phyloP scores from a whole-genome alignment of 2,113 vertebrate species.

The Tragelaphus buxtoni region DNA sequence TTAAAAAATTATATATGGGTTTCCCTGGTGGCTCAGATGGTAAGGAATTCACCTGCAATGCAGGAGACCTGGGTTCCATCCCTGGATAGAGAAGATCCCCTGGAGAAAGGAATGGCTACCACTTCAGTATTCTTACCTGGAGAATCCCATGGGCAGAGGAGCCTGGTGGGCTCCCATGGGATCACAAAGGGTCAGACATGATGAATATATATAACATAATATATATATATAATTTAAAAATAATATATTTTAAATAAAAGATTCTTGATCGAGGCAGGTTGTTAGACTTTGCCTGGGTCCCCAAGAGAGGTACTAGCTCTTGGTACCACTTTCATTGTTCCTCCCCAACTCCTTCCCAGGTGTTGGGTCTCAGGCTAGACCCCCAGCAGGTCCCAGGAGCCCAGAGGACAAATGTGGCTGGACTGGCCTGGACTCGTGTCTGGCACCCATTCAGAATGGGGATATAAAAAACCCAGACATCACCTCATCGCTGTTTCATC shows the following conservation, averaged over 20 bases:
- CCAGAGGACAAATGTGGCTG: constrained; percentile 42
- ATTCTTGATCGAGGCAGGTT: background rate
- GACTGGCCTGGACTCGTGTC: background rate
- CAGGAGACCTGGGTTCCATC: background rate
- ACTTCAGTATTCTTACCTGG: background rate
- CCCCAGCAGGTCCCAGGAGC: background rate
- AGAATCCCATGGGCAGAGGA: background rate
- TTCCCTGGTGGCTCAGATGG: background rate
- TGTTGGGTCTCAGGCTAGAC: background rate
- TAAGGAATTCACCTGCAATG: background rate
- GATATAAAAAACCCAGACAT: constrained; percentile 74
- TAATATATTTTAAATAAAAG: background rate
- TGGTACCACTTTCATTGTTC: background rate
- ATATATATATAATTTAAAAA: background rate
- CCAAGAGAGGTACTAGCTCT: background rate
- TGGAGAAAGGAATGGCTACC: background rate
- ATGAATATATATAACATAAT: background rate
- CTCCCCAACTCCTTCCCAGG: background rate
- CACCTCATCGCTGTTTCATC: constrained; percentile 73
- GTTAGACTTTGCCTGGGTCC: background rate
- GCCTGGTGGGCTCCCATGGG: background rate
- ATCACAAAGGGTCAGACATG: background rate
- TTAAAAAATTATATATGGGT: background rate
- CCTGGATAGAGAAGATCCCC: background rate
- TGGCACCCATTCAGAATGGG: constrained; percentile 58